Percentiles rank a stretch among this genome's conserved stretches.
Conservation (phyloP, 1,140 invertebrate genomes). For the Hylaeus volcanicus region DNA sequence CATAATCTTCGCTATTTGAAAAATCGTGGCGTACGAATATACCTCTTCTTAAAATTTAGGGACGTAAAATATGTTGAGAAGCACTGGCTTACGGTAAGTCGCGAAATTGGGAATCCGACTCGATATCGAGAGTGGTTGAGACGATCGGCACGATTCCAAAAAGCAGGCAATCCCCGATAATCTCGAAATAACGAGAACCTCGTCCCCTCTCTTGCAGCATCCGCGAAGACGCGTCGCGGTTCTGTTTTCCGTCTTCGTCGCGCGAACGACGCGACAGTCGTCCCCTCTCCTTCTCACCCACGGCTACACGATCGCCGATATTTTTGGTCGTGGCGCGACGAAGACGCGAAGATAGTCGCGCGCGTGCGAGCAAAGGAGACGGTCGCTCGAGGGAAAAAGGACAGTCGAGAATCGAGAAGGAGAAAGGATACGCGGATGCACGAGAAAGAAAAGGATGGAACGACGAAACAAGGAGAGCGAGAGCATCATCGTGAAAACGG, state of each 20-base stretch:
- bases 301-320: slow-evolving; percentile 53
- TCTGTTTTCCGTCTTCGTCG: slow-evolving; percentile 15
- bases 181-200: slow-evolving; percentile 74
- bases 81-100: not conserved
- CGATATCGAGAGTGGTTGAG: slow-evolving; percentile 54
- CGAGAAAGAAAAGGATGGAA: slow-evolving; percentile 22
- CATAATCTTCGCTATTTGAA: too few species aligned
- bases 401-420: not conserved
- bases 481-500: slow-evolving; percentile 71
- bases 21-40: too few species aligned
- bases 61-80: not conserved
- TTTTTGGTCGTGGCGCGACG: slow-evolving; percentile 66
- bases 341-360: slow-evolving; percentile 14
- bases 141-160: slow-evolving; percentile 73
- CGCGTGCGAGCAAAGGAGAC: slow-evolving; percentile 6
- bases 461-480: slow-evolving; percentile 29
- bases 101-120: slow-evolving; percentile 34
- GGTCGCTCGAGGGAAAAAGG: slow-evolving; percentile 26
- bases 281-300: slow-evolving; percentile 46
- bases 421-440: not conserved
- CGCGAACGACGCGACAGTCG: not conserved
- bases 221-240: slow-evolving; percentile 7
- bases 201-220: slow-evolving; percentile 34
- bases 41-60: too few species aligned
- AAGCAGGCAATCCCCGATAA: slow-evolving; percentile 72